Conservation (phyloP, 1,140 invertebrate species). For the Ceratina australensis region DNA sequence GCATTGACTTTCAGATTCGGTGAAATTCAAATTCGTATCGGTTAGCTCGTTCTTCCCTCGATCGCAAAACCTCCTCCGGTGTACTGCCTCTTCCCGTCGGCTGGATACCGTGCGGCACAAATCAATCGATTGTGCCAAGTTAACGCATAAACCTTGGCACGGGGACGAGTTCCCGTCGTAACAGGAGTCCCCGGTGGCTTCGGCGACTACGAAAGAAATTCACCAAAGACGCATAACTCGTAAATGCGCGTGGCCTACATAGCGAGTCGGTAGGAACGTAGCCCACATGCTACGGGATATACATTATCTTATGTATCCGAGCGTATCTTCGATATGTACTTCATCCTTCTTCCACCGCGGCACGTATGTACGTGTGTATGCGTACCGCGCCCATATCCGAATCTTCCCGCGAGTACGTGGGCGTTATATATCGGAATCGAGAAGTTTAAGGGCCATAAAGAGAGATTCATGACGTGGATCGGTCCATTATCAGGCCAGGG, state of each 20-base stretch:
- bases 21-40: background rate
- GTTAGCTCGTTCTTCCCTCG: background rate
- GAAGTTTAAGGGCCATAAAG: slow-evolving; percentile 66
- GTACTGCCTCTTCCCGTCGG: background rate
- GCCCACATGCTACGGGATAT: slow-evolving; percentile 41
- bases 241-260: slow-evolving; percentile 50
- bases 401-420: slow-evolving; percentile 20
- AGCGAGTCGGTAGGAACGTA: slow-evolving; percentile 41
- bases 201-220: slow-evolving; percentile 41
- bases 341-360: background rate
- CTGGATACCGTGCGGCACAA: background rate
- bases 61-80: background rate
- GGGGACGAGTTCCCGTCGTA: slow-evolving; percentile 24
- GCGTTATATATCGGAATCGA: slow-evolving; percentile 52
- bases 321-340: slow-evolving; percentile 47
- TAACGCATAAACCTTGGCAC: slow-evolving; percentile 17
- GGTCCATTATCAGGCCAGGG: slow-evolving; percentile 63
- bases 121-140: slow-evolving; percentile 17
- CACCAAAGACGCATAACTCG: slow-evolving; percentile 55
- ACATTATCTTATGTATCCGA: slow-evolving; percentile 51
- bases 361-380: background rate
- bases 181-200: slow-evolving; percentile 37
- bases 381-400: background rate
- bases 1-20: background rate
- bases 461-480: slow-evolving; percentile 70